These are phyloP conservation scores for Parapristionchus giblindavisi DNA, from an alignment of 2,888 invertebrate species.

Conservation along the genomic window DNA sequence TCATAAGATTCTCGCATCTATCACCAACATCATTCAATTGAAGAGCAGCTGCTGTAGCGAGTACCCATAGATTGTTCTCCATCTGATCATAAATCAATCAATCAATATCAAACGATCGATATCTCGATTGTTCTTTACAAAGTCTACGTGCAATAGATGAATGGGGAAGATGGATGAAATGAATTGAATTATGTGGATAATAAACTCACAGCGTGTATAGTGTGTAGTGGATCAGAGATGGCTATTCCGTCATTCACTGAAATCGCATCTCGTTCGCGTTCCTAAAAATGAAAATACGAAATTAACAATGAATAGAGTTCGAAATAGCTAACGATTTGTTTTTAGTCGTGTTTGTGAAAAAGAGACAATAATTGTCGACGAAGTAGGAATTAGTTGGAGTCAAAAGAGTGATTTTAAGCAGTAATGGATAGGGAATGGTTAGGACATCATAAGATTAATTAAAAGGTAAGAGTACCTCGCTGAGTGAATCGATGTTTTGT, in stretches of 20 bases:
- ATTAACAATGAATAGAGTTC: neutral
- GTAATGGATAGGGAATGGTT: too few species aligned
- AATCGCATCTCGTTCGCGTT: neutral
- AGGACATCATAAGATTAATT: neutral
- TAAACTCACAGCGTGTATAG: slow-evolving; percentile 2
- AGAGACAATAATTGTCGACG: neutral
- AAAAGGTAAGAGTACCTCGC: slow-evolving; percentile 11
- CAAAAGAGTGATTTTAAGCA: neutral
- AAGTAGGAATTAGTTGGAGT: neutral
- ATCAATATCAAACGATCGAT: neutral
- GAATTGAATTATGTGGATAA: too few species aligned
- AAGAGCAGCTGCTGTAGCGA: slow-evolving; percentile 26
- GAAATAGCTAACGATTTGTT: neutral
- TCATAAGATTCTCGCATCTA: neutral
- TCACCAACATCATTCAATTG: slow-evolving; percentile 20
- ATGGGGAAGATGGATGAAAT: too few species aligned
- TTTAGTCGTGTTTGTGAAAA: neutral
- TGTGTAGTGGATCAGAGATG: slow-evolving; percentile 24
- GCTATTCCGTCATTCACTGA: neutral
- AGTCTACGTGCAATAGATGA: neutral
- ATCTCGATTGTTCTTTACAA: neutral
- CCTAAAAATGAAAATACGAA: neutral
- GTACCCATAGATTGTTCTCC: slow-evolving; percentile 34
- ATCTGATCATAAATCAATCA: slow-evolving; percentile 7
- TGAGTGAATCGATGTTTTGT: neutral